These are phyloP conservation scores for Athrips mouffetella DNA, from an alignment of 2,888 invertebrate genomes.

Conservation along the genomic window DNA sequence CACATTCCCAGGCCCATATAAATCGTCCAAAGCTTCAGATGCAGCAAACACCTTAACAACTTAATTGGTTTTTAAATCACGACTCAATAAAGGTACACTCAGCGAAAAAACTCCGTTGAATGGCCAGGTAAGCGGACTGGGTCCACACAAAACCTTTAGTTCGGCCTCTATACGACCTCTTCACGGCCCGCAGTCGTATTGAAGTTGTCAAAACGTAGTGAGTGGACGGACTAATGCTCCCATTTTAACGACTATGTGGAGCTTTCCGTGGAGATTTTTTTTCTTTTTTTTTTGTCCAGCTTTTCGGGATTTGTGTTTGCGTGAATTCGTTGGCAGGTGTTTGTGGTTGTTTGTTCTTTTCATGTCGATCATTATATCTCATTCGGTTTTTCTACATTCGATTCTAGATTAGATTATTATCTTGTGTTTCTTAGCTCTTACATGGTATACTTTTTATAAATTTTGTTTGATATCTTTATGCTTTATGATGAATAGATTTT, in stretches of 20 bases:
- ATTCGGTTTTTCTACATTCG: no score
- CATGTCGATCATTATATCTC: not conserved
- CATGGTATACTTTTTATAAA: no score
- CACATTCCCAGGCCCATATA: not conserved
- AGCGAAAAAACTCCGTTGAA: constrained; percentile 32
- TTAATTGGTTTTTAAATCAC: constrained; percentile 62
- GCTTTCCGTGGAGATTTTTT: not conserved
- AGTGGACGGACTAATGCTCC: constrained; percentile 19
- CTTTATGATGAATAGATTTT: not conserved
- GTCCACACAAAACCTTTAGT: constrained; percentile 26
- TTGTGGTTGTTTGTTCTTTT: constrained; percentile 2
- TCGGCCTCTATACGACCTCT: constrained; percentile 19
- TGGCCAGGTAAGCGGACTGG: constrained; percentile 36
- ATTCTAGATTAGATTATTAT: no score
- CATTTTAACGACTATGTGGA: constrained; percentile 4
- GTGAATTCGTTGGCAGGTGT: constrained; percentile 8
- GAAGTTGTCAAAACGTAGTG: constrained; percentile 27
- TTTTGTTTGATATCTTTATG: not conserved
- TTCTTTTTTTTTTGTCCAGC: constrained; percentile 6
- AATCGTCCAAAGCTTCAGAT: constrained; percentile 1
- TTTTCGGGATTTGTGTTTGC: not conserved
- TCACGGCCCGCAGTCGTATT: constrained; percentile 25
- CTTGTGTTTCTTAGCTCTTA: no score
- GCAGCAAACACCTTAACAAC: constrained; percentile 41
- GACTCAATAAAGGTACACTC: constrained; percentile 37